Percentiles rank a stretch among this genome's conserved stretches.
Conservation (phyloP, 2,113 vertebrate genomes). For the Todiramphus saurophagus region DNA sequence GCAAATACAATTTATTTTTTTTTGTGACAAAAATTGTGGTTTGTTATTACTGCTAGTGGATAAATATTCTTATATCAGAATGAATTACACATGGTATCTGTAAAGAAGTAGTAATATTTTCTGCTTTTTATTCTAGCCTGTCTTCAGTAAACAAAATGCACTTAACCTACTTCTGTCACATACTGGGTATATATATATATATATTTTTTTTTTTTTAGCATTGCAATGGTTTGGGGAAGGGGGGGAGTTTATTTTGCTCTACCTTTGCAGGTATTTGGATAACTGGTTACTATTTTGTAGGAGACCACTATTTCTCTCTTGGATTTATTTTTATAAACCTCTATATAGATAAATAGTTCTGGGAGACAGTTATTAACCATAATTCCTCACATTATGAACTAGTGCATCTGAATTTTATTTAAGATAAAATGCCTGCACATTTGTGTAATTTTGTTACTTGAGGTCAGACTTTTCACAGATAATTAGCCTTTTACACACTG, state of each 20-base stretch:
- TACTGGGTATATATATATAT: not conserved
- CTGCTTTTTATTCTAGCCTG: constrained; percentile 80
- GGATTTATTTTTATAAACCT: constrained; percentile 36
- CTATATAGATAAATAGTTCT: constrained; percentile 39
- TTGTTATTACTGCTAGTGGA: constrained; percentile 87
- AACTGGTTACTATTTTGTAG: constrained; percentile 41
- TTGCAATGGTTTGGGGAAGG: not conserved
- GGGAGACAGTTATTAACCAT: constrained; percentile 48
- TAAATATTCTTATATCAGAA: constrained; percentile 87
- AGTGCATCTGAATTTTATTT: constrained; percentile 78
- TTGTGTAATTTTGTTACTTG: constrained; percentile 81
- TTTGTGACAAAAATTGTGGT: constrained; percentile 84
- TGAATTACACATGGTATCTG: constrained; percentile 84
- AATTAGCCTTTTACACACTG: constrained; percentile 86
- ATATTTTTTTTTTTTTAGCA: not conserved
- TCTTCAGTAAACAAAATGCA: constrained; percentile 84
- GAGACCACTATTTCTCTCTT: not conserved
- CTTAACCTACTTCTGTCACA: constrained; percentile 83
- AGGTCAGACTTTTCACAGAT: constrained; percentile 87
- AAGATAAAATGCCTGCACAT: constrained; percentile 81
- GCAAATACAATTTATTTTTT: constrained; percentile 94
- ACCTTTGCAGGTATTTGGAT: constrained; percentile 56
- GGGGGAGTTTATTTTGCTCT: constrained; percentile 21
- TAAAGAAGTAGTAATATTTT: constrained; percentile 83
- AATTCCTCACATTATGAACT: constrained; percentile 63